Evolutionary conservation across 2,888 invertebrate species (phyloP), one percentile per base, ranked within the genome.

Genomic region (Amphimallon solstitiale): DNA sequence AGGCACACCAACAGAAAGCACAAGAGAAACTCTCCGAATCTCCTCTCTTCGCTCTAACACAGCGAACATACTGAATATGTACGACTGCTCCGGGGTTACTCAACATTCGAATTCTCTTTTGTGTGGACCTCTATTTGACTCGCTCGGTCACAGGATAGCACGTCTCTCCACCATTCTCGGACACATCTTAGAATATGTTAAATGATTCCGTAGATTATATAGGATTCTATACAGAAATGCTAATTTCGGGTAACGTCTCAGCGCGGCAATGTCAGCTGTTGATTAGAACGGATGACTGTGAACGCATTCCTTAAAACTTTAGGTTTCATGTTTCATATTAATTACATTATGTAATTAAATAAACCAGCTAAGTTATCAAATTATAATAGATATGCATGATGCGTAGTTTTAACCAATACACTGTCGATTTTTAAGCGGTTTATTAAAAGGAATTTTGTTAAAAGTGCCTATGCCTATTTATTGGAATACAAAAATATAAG

Each of bases 11-110:
- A 56, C 56, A 40, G 56, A 56, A 40, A 23, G 56, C 56, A 56
- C 56, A 56, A 56, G 56, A 56, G 56, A 56, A 56, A 56, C 56
- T 56, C 56, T 23, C 40, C 56, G 23, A 43, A 43, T 59, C 54
- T 40, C 38, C 29, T 45, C 43, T 52, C 29, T 29, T 43, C 56
- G 14, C 43, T 43, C 29, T 43, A 29, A 45, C 43, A 54, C 19
- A 59, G 43, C 73, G 61, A 40, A 66, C 78, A 77, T 76, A 69
- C 77, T 78, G 79, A 79, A 79, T 79, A 78, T 78, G 78, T 77
- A 78, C 76, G 76, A 76, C 70, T 69, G 68, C 68, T 49, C 63
- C 46, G 56, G 66, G 65, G 48, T 54, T 40, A 51, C 54, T 51
- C 51, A 56, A 43, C 65, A 66, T 61, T 61, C 66, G 66, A 54